Base-by-base conservation (phyloP, 64 coral and sea anemone species). In the Trachythela sp. region DNA sequence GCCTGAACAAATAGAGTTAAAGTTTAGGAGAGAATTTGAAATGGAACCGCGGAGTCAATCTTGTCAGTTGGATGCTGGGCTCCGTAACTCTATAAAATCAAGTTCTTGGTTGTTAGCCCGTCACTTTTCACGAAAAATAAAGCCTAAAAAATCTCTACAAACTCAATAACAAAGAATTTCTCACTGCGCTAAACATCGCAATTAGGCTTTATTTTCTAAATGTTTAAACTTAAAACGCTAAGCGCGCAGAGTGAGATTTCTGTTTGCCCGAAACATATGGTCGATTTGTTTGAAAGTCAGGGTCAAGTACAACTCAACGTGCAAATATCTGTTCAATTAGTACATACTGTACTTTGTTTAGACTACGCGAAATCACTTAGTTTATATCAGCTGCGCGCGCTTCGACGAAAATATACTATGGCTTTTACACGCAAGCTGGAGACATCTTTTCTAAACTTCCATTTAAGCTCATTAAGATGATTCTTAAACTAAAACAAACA, bases 321-420 rank as follows among this genome's bases (percentile, higher is more conserved):
- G 26, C 56, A 64, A 64, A 64, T 64, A 64, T n/a, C 56, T n/a
- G 56, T 64, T 64, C 56, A 64, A 64, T 64, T 64, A 64, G 56
- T n/a, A 27, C 20, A 64, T 18, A 64, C 4, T 64, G 13, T 64
- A 64, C 22, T 64, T 64, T 64, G 56, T 64, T 64, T 64, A n/a
- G 56, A 26, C 56, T 64, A 64, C 20, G 56, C 56, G 56, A 64
- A 45, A 64, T 64, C 56, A 27, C 56, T n/a, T 27, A 64, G 56
- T 64, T 64, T 64, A 27, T 27, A 8, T 20, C 56, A 64, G 56
- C 56, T 64, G 56, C 56, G 24, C 22, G 24, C 56, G 56, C 26
- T 64, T 27, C 13, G 4, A 8, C 26, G 7, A 64, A 64, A 13
- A 64, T 64, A 64, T 20, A 64, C 42, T 45, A 45, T 11, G 4